Conservation (phyloP, 2,797 vertebrate species). For the Phyllotis vaccarum region DNA sequence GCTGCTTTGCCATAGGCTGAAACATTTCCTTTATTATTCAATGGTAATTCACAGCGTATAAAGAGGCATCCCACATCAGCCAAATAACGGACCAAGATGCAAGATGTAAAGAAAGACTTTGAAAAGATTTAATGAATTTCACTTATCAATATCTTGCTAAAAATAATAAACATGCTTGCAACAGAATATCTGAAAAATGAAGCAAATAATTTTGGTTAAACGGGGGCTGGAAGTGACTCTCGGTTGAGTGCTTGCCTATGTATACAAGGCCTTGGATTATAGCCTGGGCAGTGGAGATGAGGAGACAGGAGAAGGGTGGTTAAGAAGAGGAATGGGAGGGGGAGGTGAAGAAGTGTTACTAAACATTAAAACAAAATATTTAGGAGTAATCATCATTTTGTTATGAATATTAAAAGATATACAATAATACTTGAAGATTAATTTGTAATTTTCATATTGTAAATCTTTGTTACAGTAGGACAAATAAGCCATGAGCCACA, state of each 20-base stretch:
- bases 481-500: no score
- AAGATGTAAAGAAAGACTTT: background rate
- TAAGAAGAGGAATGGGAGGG: background rate
- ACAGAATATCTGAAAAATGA: background rate
- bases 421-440: background rate
- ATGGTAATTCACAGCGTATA: no score
- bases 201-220: background rate
- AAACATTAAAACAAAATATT: constrained; percentile 10
- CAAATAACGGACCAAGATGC: background rate
- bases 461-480: no score
- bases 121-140: background rate
- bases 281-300: background rate
- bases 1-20: no score
- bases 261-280: background rate
- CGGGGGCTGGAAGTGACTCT: background rate
- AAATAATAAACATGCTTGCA: background rate
- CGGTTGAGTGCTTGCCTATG: background rate
- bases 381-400: background rate
- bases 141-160: background rate
- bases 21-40: no score
- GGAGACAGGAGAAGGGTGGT: background rate
- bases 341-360: background rate
- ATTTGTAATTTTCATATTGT: background rate
- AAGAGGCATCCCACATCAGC: no score
- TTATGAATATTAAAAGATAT: constrained; percentile 27